A percentile compares a stretch with the other conserved stretches of the same genome.
Conservation (phyloP, 2,797 vertebrate species). For the Orientallactaga sibirica region DNA sequence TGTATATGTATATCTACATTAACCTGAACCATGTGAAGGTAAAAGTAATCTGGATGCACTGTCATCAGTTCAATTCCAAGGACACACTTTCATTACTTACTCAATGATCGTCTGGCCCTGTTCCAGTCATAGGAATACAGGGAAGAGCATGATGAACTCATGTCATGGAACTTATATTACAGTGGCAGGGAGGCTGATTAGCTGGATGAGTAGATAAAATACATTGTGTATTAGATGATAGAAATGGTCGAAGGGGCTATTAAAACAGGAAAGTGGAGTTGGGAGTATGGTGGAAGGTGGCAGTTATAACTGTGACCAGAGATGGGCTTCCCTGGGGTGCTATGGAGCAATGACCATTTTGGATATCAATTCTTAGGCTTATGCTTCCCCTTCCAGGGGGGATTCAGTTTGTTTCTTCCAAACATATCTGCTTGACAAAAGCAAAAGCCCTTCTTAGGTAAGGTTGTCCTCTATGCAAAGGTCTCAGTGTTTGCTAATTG, state of each 20-base stretch:
- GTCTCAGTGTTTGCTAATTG: not conserved
- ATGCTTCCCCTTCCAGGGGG: not conserved
- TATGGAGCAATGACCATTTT: not conserved
- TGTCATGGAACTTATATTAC: not conserved
- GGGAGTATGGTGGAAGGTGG: not conserved
- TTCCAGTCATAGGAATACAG: not conserved
- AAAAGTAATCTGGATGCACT: not conserved
- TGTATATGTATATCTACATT: not conserved
- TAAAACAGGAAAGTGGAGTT: not conserved
- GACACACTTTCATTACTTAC: not conserved
- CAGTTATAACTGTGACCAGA: not conserved
- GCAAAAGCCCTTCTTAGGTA: not conserved
- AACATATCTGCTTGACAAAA: not conserved
- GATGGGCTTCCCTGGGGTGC: not conserved
- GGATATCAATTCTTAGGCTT: not conserved
- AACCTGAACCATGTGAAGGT: not conserved
- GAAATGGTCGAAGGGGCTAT: not conserved
- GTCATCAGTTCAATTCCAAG: not conserved
- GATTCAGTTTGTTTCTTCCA: not conserved
- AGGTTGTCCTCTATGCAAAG: not conserved
- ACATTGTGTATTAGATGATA: not conserved
- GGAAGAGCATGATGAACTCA: not conserved
- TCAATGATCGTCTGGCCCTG: not conserved
- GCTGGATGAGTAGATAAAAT: not conserved
- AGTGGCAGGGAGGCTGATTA: not conserved